Conservation (phyloP, 2,113 vertebrate species). For the Tragelaphus scriptus region DNA sequence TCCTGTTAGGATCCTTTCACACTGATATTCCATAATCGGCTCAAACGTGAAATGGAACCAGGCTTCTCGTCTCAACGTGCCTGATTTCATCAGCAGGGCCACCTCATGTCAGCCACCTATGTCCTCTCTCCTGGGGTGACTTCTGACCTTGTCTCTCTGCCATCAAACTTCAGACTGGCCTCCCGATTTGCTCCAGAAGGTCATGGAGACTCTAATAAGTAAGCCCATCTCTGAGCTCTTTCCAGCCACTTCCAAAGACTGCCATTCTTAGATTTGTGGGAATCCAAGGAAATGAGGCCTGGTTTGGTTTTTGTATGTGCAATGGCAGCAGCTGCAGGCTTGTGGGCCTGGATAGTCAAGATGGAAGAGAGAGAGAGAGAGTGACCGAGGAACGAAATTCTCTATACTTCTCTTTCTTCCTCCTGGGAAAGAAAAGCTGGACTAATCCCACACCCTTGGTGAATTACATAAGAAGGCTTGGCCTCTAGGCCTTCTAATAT, state of each 20-base stretch:
- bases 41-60: neutral
- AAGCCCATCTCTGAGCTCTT: too few species aligned
- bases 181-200: too few species aligned
- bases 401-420: neutral
- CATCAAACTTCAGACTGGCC: neutral
- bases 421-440: neutral
- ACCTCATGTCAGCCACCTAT: rapidly evolving
- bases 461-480: neutral
- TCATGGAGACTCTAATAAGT: neutral
- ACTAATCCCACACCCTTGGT: too few species aligned
- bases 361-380: neutral
- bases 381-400: neutral
- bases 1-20: neutral
- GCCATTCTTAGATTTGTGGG: neutral
- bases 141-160: neutral
- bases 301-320: neutral
- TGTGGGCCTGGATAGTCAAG: neutral
- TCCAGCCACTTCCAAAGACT: neutral
- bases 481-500: neutral
- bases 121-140: too few species aligned
- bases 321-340: neutral
- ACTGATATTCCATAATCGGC: rapidly evolving
- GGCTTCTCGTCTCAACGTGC: neutral
- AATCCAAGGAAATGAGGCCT: neutral
- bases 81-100: rapidly evolving